Evolutionary conservation across 1,140 invertebrate species (phyloP).

Genomic region (Polypedilum pembai): DNA sequence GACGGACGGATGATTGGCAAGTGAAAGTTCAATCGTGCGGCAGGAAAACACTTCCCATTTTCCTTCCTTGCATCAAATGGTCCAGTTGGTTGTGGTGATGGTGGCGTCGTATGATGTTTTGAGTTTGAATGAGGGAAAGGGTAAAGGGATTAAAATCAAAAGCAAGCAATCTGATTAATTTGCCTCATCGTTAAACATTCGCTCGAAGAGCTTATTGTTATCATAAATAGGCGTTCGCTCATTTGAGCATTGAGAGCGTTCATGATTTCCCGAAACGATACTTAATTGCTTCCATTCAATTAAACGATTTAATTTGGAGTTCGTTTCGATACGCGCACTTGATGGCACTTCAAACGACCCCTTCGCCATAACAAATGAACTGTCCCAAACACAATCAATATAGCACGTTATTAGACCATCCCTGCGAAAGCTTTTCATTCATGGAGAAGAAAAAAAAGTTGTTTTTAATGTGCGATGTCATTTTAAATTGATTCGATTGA

Average conservation of each 20-base stretch:
- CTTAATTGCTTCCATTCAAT: slow-evolving; percentile 20
- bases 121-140: too few relatives aligned
- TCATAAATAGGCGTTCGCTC: neutral
- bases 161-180: neutral
- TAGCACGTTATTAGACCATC: neutral
- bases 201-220: neutral
- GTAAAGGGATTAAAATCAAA: too few relatives aligned
- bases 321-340: neutral
- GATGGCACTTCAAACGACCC: neutral
- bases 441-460: neutral
- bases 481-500: neutral
- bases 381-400: slow-evolving; percentile 4
- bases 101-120: too few relatives aligned
- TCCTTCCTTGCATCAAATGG: too few relatives aligned
- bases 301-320: neutral
- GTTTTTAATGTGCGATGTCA: neutral
- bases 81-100: too few relatives aligned
- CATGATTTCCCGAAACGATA: neutral
- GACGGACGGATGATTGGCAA: neutral
- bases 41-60: neutral
- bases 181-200: neutral
- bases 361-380: neutral
- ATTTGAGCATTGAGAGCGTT: slow-evolving; percentile 11
- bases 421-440: neutral
- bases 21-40: neutral